Evolutionary conservation across 2,888 invertebrate genomes (phyloP).

Genomic region (Hypomecis punctinalis): DNA sequence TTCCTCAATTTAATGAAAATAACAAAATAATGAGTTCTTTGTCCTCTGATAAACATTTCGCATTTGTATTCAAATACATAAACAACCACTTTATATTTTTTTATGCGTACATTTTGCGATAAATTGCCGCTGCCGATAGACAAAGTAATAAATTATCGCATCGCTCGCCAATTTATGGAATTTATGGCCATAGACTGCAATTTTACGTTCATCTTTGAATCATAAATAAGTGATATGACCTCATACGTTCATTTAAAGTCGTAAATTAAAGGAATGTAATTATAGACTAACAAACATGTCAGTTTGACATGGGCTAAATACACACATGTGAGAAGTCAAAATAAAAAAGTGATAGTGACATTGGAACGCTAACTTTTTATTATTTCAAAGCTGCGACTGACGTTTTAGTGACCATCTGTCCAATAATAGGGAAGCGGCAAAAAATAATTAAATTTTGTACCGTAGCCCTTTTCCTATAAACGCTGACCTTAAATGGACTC

Average conservation of each 20-base stretch:
- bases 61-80: conserved; percentile 35
- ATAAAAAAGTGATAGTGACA: neutral
- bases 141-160: conserved; percentile 40
- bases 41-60: conserved; percentile 41
- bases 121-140: conserved; percentile 39
- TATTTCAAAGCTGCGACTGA: conserved; percentile 23
- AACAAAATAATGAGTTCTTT: conserved; percentile 45
- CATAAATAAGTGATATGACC: conserved; percentile 30
- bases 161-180: conserved; percentile 35
- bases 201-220: conserved; percentile 32
- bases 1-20: conserved; percentile 41
- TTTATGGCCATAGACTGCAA: conserved; percentile 32
- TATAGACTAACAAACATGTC: neutral
- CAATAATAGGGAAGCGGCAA: conserved; percentile 61
- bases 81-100: conserved; percentile 38
- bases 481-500: conserved; percentile 73
- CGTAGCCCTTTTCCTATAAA: conserved; percentile 58
- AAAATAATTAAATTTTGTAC: conserved; percentile 65
- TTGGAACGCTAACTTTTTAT: neutral
- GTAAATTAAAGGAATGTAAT: conserved; percentile 5
- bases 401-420: conserved; percentile 60
- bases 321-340: neutral
- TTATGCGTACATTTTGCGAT: conserved; percentile 33
- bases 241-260: conserved; percentile 13
- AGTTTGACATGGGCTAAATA: neutral